Percentiles rank a stretch among this genome's conserved stretches.
Conservation (phyloP, 1,140 invertebrate species). For the Saccostrea cuccullata region DNA sequence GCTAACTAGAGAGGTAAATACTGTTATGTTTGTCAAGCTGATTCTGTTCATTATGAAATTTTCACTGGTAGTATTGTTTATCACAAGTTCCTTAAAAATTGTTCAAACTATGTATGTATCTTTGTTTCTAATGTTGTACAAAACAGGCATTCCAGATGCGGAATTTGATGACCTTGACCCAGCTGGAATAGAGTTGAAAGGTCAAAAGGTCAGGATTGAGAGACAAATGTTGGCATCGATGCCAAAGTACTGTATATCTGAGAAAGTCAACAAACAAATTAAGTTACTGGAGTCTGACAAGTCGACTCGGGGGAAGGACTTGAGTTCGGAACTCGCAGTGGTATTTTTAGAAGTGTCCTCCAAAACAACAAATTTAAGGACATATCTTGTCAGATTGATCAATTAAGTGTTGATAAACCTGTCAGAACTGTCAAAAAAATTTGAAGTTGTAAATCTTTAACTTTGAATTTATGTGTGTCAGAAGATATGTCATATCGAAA, state of each 20-base stretch:
- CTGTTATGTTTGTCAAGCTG: too few relatives aligned
- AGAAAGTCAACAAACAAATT: constrained; percentile 71
- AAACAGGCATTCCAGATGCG: constrained; percentile 63
- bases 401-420: too few relatives aligned
- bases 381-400: too few relatives aligned
- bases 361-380: too few relatives aligned
- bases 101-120: too few relatives aligned
- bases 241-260: constrained; percentile 82
- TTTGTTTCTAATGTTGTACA: neutral
- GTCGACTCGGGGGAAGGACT: constrained; percentile 62
- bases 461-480: too few relatives aligned
- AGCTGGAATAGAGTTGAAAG: constrained; percentile 72
- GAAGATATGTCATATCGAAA: too few relatives aligned
- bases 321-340: constrained; percentile 64
- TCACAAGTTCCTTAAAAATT: neutral
- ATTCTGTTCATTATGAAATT: too few relatives aligned
- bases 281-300: constrained; percentile 73
- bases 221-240: constrained; percentile 86
- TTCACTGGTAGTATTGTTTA: too few relatives aligned
- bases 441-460: too few relatives aligned
- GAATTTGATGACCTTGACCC: constrained; percentile 66
- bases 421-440: too few relatives aligned
- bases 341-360: too few relatives aligned
- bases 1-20: constrained; percentile 83
- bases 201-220: constrained; percentile 74